Conservation (phyloP, 2,113 vertebrate genomes). For the Cavia porcellus region DNA sequence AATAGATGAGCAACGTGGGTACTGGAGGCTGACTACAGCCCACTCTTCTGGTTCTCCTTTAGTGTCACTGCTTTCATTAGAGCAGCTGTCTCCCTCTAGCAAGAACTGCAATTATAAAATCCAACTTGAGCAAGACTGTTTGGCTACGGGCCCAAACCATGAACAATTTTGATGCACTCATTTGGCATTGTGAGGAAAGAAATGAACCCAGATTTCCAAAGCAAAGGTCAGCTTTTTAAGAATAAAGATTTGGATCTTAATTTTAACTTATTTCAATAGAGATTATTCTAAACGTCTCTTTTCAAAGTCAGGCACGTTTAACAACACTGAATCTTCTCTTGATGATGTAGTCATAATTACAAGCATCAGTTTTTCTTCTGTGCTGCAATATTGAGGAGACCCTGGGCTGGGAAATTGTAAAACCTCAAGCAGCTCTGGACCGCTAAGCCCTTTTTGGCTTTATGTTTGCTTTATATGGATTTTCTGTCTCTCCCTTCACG, state of each 20-base stretch:
- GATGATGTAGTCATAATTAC: background rate
- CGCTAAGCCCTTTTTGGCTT: conserved; percentile 14
- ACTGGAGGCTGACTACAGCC: background rate
- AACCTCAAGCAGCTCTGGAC: conserved; percentile 22
- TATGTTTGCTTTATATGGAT: conserved; percentile 72
- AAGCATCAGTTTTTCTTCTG: conserved; percentile 27
- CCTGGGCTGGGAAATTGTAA: conserved; percentile 18
- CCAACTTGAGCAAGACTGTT: conserved; percentile 32
- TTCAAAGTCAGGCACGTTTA: background rate
- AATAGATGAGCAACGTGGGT: background rate
- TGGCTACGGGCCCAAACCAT: background rate
- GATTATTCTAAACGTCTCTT: conserved; percentile 25
- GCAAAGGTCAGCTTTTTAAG: conserved; percentile 16
- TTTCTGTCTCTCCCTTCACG: conserved; percentile 74
- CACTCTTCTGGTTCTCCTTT: background rate
- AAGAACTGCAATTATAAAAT: background rate
- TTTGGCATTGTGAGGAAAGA: background rate
- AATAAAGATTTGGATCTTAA: conserved; percentile 33
- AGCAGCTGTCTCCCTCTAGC: conserved; percentile 5
- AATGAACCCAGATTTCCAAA: conserved; percentile 46
- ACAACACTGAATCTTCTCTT: background rate
- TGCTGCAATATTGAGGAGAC: background rate
- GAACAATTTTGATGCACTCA: conserved; percentile 21
- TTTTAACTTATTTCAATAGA: background rate
- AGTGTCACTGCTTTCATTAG: background rate